Conservation (phyloP, 2,888 invertebrate genomes). For the Diogma glabrata region DNA sequence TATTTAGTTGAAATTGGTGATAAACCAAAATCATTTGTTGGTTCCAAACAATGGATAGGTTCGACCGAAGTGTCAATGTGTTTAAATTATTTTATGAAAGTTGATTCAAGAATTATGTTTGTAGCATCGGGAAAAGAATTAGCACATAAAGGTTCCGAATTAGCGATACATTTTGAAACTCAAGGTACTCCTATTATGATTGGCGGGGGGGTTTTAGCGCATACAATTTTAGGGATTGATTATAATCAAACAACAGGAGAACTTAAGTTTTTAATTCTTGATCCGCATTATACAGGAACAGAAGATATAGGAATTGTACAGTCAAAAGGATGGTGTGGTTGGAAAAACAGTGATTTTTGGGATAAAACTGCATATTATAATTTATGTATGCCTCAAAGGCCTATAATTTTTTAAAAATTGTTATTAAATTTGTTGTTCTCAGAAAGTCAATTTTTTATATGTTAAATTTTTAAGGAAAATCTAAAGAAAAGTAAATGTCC, state of each 20-base stretch:
- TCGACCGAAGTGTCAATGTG: conserved; percentile 94
- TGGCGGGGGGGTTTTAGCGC: conserved; percentile 95
- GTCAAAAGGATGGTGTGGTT: conserved; percentile 91
- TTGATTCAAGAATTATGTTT: conserved; percentile 70
- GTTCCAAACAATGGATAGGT: conserved; percentile 94
- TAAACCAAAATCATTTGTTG: conserved; percentile 75
- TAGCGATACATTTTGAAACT: conserved; percentile 80
- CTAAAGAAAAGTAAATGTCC: too few species aligned
- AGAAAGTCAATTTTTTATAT: too few species aligned
- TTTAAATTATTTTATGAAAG: conserved; percentile 64
- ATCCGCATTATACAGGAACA: conserved; percentile 92
- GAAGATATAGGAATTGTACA: conserved; percentile 67
- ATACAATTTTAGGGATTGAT: conserved; percentile 93
- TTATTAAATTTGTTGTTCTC: too few species aligned
- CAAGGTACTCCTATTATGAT: conserved; percentile 98
- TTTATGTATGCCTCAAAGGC: conserved; percentile 74
- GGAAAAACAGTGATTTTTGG: conserved; percentile 95
- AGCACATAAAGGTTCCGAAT: conserved; percentile 61
- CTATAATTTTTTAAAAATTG: conserved; percentile 31
- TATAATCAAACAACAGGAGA: conserved; percentile 69
- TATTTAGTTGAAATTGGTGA: conserved; percentile 91
- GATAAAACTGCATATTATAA: conserved; percentile 91
- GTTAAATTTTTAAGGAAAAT: too few species aligned
- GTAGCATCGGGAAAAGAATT: conserved; percentile 80
- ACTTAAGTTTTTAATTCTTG: conserved; percentile 85